These are phyloP conservation scores for Plecotus auritus DNA, from an alignment of 2,113 vertebrate genomes.

Conservation along the genomic window DNA sequence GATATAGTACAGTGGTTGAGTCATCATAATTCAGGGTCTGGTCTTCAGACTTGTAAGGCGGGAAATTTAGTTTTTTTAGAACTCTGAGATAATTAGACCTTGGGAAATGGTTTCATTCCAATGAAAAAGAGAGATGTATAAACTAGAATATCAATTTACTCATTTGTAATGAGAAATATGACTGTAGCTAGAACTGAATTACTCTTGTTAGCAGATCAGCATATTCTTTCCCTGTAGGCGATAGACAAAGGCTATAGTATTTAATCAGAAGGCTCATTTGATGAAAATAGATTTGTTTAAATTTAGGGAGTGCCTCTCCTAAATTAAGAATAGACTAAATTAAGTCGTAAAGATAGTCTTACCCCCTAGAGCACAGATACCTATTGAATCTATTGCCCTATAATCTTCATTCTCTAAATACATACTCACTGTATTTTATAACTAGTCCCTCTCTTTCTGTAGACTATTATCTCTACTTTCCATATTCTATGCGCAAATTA, in stretches of 20 bases:
- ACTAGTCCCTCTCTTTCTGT: background rate
- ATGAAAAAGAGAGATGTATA: constrained; percentile 27
- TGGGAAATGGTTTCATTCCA: constrained; percentile 54
- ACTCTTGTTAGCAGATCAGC: constrained; percentile 34
- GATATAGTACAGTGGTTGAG: background rate
- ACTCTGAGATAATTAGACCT: constrained; percentile 43
- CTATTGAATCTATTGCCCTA: background rate
- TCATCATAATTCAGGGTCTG: background rate
- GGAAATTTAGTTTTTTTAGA: constrained; percentile 40
- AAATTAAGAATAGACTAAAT: constrained; percentile 43
- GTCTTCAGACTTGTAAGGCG: background rate
- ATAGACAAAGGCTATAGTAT: constrained; percentile 33
- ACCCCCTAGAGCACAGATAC: background rate
- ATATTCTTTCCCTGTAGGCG: constrained; percentile 41
- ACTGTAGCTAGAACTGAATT: constrained; percentile 40
- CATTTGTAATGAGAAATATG: constrained; percentile 48
- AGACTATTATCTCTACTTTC: background rate
- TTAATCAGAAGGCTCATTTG: constrained; percentile 50
- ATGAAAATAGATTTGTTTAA: constrained; percentile 56
- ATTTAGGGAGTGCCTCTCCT: constrained; percentile 23
- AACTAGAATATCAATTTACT: constrained; percentile 53
- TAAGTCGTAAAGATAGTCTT: constrained; percentile 8
- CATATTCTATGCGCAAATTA: background rate
- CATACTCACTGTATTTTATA: background rate
- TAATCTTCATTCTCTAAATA: background rate